Conservation (phyloP, 2,888 invertebrate species). For the Pegoplata infirma region DNA sequence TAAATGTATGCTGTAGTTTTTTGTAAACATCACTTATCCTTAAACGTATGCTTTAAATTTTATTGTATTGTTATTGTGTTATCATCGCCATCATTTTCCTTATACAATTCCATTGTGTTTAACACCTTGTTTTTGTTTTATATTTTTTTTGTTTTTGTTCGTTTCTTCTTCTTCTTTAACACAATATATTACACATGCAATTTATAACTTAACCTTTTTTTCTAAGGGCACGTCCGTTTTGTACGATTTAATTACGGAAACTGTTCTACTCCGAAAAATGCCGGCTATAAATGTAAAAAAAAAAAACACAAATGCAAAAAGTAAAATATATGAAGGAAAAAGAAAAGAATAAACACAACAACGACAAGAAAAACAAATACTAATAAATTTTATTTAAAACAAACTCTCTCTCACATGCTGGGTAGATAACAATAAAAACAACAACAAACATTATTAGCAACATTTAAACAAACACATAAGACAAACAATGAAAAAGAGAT, state of each 20-base stretch:
- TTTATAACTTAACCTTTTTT: conserved; percentile 52
- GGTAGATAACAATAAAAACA: not conserved
- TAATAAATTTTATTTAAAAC: conserved; percentile 36
- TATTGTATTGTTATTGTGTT: not conserved
- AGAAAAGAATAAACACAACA: conserved; percentile 44
- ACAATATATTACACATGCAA: conserved; percentile 58
- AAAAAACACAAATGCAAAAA: conserved; percentile 58
- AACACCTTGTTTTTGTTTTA: conserved; percentile 23
- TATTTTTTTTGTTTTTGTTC: not conserved
- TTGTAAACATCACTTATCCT: not conserved
- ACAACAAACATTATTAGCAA: not conserved
- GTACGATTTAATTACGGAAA: conserved; percentile 64
- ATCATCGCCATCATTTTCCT: conserved; percentile 18
- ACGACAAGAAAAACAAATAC: conserved; percentile 40
- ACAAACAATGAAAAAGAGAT: not conserved
- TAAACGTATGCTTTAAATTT: conserved; percentile 30
- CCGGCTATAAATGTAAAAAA: conserved; percentile 61
- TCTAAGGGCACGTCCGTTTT: conserved; percentile 61
- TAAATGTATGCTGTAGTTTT: conserved; percentile 17
- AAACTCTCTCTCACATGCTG: conserved; percentile 18
- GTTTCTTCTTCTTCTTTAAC: conserved; percentile 17
- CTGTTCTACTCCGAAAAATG: conserved; percentile 63
- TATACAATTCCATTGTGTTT: conserved; percentile 17
- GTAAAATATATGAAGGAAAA: no score
- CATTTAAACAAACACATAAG: not conserved